Percentiles rank a stretch among this genome's conserved stretches.
These are phyloP conservation scores for Salmo trutta DNA, from an alignment of 2,797 vertebrate genomes.

Conservation along the genomic window DNA sequence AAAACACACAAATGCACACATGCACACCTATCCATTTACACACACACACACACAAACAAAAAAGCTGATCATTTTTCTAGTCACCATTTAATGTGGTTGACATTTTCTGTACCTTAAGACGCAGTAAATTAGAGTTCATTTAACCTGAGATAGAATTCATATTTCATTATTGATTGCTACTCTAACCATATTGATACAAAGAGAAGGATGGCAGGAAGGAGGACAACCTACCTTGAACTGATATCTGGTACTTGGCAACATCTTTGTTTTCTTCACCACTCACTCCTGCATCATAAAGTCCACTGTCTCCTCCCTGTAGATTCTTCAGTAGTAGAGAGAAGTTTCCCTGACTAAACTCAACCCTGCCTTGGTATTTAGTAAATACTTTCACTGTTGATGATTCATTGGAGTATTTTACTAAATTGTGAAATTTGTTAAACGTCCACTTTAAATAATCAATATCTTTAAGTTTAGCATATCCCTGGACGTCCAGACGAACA, in stretches of 20 bases:
- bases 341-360: background rate
- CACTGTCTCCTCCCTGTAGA: background rate
- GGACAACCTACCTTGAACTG: conserved; percentile 46
- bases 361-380: too few species aligned
- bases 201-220: background rate
- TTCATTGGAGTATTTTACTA: too few species aligned
- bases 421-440: background rate
- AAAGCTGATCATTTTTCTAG: too few species aligned
- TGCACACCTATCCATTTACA: too few species aligned
- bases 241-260: conserved; percentile 17
- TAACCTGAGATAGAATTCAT: too few species aligned
- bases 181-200: too few species aligned
- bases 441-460: conserved; percentile 2
- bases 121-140: too few species aligned
- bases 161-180: too few species aligned
- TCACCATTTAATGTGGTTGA: too few species aligned
- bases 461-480: accelerated
- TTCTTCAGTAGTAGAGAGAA: conserved; percentile 43
- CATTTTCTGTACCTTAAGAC: too few species aligned
- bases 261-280: accelerated
- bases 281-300: accelerated
- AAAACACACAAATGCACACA: too few species aligned
- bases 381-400: accelerated
- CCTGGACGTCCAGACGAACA: conserved; percentile 11
- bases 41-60: too few species aligned